Base-by-base conservation (phyloP, 2,888 invertebrate genomes). In the Craniophora ligustri region DNA sequence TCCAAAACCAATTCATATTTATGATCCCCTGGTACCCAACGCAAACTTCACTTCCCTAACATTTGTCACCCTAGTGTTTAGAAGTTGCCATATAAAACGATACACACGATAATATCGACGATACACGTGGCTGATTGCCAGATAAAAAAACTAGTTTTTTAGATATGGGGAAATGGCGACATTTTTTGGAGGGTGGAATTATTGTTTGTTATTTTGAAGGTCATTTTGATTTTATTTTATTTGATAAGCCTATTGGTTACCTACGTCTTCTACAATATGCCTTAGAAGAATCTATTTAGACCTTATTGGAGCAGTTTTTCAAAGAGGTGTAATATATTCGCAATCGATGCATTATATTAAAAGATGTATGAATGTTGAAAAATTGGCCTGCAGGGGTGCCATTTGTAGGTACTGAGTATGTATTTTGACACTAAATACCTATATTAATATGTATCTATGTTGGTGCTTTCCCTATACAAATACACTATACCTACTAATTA, bases 81-180 rank as follows among this genome's bases (percentile, higher is more conserved):
- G 70, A 77, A 75, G 72, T 65, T 72, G 56, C 73, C 78, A 81
- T 83, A 81, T 83, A 81, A 84, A 82, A 79, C 76, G 74, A 76
- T 84, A 78, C n/a, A n/a, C n/a, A n/a, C n/a, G n/a, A 75, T 78
- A 79, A 73, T 74, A 80, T 77, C 73, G 76, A 75, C 73, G 76
- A 75, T 72, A 68, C 73, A 75, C 73, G 74, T 72, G 75, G 62
- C 61, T 72, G 69, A 78, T 76, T 66, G 61, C 35, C 21, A 46
- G 67, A 61, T 55, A 51, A 46, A 51, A n/a, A 32, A 53, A 35
- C 13, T 36, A 40, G 15, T 64, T 60, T 67, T 62, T 38, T 67
- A 44, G 31, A 66, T 32, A 50, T 32, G 81, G 79, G 79, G 66
- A 19, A 38, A 38, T 39, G 13, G 31, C 48, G 42, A n/a, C 30